Conservation (phyloP, 2,888 invertebrate species). For the Trachelus tabidus region DNA sequence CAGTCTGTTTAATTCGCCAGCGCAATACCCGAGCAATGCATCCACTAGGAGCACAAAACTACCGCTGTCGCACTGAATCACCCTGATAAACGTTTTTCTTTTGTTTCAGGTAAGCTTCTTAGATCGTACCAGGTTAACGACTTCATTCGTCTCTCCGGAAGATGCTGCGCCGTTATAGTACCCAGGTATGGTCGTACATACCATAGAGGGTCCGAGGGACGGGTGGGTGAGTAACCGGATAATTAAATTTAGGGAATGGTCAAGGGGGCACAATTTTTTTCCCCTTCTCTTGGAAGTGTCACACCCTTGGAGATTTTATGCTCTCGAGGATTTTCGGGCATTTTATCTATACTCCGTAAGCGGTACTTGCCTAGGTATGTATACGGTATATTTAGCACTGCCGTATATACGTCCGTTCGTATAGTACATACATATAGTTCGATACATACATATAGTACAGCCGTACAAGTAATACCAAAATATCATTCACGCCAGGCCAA, state of each 20-base stretch:
- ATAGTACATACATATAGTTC: no score
- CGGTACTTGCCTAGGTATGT: no score
- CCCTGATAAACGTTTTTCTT: slow-evolving; percentile 21
- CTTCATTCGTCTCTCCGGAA: slow-evolving; percentile 20
- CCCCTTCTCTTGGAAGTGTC: no score
- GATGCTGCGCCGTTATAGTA: neutral
- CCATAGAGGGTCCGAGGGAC: neutral
- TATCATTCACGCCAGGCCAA: no score
- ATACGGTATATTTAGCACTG: no score
- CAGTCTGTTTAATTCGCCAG: neutral
- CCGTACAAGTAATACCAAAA: no score
- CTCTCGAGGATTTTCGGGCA: neutral
- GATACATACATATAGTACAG: no score
- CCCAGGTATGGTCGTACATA: neutral
- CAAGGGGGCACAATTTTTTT: neutral
- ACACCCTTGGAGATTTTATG: neutral
- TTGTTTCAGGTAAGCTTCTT: slow-evolving; percentile 39
- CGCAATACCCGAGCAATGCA: neutral
- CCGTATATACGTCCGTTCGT: no score
- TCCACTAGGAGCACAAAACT: neutral
- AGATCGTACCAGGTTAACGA: slow-evolving; percentile 25
- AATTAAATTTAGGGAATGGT: neutral
- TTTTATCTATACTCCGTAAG: neutral
- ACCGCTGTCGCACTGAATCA: slow-evolving; percentile 5
- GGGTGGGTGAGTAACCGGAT: neutral